Percentiles rank a stretch among this genome's conserved stretches.
Evolutionary conservation across 2,888 invertebrate species (phyloP).

Genomic region (Agrotis ipsilon): DNA sequence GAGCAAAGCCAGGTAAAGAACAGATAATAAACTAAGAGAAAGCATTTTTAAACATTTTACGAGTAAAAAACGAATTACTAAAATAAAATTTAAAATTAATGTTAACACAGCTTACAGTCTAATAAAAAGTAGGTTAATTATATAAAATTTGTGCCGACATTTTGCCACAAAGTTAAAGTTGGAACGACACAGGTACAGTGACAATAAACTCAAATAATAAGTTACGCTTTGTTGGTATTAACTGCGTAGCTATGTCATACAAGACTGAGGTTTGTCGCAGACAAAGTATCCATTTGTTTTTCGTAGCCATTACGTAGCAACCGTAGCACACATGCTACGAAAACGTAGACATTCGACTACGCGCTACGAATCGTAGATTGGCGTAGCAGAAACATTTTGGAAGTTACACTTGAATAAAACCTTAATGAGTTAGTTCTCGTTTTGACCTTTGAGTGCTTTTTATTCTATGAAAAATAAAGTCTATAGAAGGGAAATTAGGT

Average conservation of each 20-base stretch:
- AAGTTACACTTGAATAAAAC: neutral
- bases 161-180: neutral
- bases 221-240: neutral
- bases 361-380: neutral
- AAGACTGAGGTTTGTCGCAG: neutral
- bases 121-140: too few relatives aligned
- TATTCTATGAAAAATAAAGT: neutral
- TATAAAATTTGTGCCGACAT: too few relatives aligned
- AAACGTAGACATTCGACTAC: conserved; percentile 13
- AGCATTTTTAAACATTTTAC: too few relatives aligned
- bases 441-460: neutral
- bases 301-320: neutral
- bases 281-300: neutral
- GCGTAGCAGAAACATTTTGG: neutral
- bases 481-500: neutral
- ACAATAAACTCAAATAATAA: neutral
- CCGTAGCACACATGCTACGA: conserved; percentile 46
- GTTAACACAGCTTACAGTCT: too few relatives aligned
- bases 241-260: neutral
- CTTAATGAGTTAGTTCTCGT: conserved; percentile 3
- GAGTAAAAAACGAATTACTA: neutral
- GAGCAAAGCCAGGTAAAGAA: too few relatives aligned
- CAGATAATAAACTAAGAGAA: too few relatives aligned
- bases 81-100: neutral
- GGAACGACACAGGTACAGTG: neutral